These are phyloP conservation scores for Porites cylindrica DNA, from an alignment of 92 coral and sea anemone genomes.

Conservation along the genomic window DNA sequence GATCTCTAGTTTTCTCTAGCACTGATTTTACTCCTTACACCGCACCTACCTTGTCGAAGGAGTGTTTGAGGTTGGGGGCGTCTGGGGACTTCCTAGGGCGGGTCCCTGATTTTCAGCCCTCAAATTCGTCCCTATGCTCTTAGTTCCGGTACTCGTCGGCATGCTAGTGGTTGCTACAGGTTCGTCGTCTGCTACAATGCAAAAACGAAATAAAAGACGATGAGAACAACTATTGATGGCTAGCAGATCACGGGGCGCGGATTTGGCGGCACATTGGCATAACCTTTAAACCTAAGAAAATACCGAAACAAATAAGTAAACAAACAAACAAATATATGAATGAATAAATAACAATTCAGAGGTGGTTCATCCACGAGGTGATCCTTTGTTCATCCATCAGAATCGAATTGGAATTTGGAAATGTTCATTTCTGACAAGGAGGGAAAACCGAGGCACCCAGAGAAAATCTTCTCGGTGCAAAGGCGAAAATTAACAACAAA, in stretches of 20 bases:
- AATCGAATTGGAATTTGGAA: too few species aligned
- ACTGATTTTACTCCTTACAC: neutral
- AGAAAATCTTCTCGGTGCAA: too few species aligned
- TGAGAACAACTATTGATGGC: neutral
- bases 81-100: conserved; percentile 60
- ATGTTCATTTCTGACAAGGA: too few species aligned
- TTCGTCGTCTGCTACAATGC: conserved; percentile 68
- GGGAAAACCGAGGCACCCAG: too few species aligned
- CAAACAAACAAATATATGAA: too few species aligned
- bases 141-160: conserved; percentile 67
- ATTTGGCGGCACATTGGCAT: too few species aligned
- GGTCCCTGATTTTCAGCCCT: conserved; percentile 77
- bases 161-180: conserved; percentile 73
- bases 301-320: too few species aligned
- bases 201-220: neutral
- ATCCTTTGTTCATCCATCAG: too few species aligned
- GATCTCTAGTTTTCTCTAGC: neutral
- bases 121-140: conserved; percentile 46
- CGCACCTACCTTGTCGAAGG: conserved; percentile 54
- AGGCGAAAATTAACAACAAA: too few species aligned
- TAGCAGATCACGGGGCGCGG: neutral
- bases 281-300: too few species aligned
- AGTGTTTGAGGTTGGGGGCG: conserved; percentile 66
- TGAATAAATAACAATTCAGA: too few species aligned
- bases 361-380: too few species aligned